Evolutionary conservation across 2,888 invertebrate species (phyloP).

Genomic region (Lutraria lutraria): DNA sequence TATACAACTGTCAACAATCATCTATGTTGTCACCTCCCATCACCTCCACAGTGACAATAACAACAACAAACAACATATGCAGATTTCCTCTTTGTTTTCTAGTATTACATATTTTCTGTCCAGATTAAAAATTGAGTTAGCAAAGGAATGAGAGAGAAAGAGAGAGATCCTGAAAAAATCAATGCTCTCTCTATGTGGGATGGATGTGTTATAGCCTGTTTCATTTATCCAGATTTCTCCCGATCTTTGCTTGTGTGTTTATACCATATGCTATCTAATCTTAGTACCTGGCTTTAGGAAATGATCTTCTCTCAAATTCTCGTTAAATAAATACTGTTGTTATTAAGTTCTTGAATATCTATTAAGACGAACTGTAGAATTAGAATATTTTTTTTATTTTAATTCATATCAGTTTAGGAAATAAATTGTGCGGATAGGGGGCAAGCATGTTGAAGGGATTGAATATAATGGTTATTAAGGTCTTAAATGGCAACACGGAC

Average conservation of each 20-base stretch:
- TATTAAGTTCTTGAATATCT: too few relatives aligned
- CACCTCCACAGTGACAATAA: background rate
- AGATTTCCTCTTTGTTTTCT: constrained; percentile 41
- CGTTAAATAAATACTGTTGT: too few relatives aligned
- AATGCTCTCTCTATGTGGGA: constrained; percentile 56
- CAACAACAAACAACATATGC: background rate
- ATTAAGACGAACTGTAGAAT: too few relatives aligned
- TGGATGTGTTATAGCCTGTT: constrained; percentile 61
- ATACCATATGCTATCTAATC: background rate
- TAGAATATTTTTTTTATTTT: too few relatives aligned
- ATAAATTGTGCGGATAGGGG: too few relatives aligned
- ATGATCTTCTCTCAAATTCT: background rate
- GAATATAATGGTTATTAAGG: too few relatives aligned
- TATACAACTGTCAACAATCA: background rate
- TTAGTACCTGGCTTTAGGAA: background rate
- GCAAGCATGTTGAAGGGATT: too few relatives aligned
- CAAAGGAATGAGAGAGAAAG: constrained; percentile 52
- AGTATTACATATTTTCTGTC: constrained; percentile 48
- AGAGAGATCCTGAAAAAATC: constrained; percentile 53
- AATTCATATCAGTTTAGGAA: too few relatives aligned
- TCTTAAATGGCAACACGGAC: too few relatives aligned
- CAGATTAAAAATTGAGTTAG: constrained; percentile 64
- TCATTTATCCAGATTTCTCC: constrained; percentile 32
- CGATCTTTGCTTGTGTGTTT: constrained; percentile 9
- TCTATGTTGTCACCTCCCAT: background rate